Conservation (phyloP, 2,888 invertebrate species). For the Drosophila formosana region DNA sequence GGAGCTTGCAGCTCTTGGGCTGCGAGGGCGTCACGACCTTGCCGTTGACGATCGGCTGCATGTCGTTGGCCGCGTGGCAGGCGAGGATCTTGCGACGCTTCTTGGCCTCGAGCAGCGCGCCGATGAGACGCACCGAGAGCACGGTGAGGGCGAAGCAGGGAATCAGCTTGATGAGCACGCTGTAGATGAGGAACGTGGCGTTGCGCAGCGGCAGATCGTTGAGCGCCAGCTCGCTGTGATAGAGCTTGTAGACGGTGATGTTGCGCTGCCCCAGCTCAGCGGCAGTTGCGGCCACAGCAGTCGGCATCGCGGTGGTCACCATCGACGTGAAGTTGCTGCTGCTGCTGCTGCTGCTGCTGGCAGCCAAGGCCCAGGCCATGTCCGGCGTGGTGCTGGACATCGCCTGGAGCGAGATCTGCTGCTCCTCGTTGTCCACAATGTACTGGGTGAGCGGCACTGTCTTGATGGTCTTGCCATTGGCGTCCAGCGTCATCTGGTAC, state of each 20-base stretch:
- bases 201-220: conserved; percentile 88
- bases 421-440: conserved; percentile 75
- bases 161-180: conserved; percentile 95
- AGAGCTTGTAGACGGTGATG: conserved; percentile 89
- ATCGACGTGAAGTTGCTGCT: conserved; percentile 37
- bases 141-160: conserved; percentile 95
- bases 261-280: conserved; percentile 84
- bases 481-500: conserved; percentile 86
- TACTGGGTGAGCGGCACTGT: conserved; percentile 73
- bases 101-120: conserved; percentile 92
- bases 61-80: conserved; percentile 85
- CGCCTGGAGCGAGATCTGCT: conserved; percentile 68
- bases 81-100: conserved; percentile 89
- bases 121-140: conserved; percentile 91
- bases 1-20: conserved; percentile 83
- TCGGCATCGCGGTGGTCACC: conserved; percentile 7
- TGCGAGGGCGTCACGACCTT: conserved; percentile 73
- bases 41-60: conserved; percentile 84
- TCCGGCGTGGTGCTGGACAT: conserved; percentile 74
- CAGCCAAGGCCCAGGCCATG: conserved; percentile 48
- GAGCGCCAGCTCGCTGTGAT: conserved; percentile 88
- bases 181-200: conserved; percentile 96
- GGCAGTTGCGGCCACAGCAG: conserved; percentile 26
- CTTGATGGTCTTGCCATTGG: conserved; percentile 76
- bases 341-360: conserved; percentile 18